Conservation (phyloP, 2,888 invertebrate species). For the Acanthosepion esculentum region DNA sequence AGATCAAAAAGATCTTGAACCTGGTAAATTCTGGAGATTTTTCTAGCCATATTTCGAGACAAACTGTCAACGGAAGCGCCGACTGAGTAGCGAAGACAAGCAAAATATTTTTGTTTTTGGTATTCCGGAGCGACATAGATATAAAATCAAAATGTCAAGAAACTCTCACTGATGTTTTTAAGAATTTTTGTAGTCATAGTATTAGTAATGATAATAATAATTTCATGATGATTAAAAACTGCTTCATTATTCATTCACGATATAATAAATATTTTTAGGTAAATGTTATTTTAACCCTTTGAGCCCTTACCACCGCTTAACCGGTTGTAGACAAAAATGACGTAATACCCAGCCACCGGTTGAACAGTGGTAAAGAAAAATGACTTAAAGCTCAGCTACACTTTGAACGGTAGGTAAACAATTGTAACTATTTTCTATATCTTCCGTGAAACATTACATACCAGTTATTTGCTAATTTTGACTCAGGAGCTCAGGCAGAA, state of each 20-base stretch:
- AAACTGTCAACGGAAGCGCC: conserved; percentile 11
- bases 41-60: not conserved
- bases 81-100: not conserved
- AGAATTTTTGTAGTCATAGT: not conserved
- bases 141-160: not conserved
- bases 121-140: not conserved
- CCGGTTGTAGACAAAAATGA: no score
- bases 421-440: no score
- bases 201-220: not conserved
- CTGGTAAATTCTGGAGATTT: not conserved
- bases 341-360: no score
- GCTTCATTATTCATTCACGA: not conserved
- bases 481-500: no score
- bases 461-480: no score
- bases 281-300: no score
- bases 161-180: not conserved
- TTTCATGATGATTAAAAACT: not conserved
- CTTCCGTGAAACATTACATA: no score
- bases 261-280: no score
- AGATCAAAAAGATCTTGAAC: not conserved
- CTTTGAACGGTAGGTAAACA: no score
- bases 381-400: no score
- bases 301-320: no score
- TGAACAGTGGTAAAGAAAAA: no score
- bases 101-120: not conserved